A percentile compares a stretch with the other conserved stretches of the same genome.
phyloP scores from a whole-genome alignment of 1,140 invertebrate genomes.

The Zaprionus tsacasi region DNA sequence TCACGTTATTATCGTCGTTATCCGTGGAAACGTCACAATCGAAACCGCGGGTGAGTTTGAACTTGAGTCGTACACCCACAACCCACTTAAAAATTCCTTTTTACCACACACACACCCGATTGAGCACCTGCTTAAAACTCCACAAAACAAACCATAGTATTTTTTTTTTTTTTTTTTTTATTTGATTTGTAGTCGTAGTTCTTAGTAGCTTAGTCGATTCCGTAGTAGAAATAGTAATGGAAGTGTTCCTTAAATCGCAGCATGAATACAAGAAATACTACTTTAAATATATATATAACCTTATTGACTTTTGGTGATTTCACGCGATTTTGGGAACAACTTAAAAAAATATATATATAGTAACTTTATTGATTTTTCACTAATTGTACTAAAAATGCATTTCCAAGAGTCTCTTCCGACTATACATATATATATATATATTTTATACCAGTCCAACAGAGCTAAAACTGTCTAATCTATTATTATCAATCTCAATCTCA shows the following conservation, averaged over 20 bases:
- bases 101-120: neutral
- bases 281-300: neutral
- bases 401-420: slow-evolving; percentile 65
- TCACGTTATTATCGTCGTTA: slow-evolving; percentile 87
- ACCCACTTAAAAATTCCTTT: neutral
- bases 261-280: too few species aligned
- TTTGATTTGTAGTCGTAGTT: slow-evolving; percentile 56
- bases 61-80: neutral
- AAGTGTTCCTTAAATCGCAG: slow-evolving; percentile 23
- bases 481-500: slow-evolving; percentile 27
- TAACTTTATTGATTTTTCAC: slow-evolving; percentile 20
- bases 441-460: slow-evolving; percentile 12
- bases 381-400: slow-evolving; percentile 58
- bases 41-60: slow-evolving; percentile 74
- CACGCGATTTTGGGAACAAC: slow-evolving; percentile 21
- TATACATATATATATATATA: neutral
- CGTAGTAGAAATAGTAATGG: slow-evolving; percentile 19
- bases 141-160: slow-evolving; percentile 6
- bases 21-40: slow-evolving; percentile 86
- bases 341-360: neutral
- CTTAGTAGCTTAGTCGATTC: slow-evolving; percentile 1
- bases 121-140: neutral
- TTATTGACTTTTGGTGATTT: neutral
- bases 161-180: neutral
- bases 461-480: slow-evolving; percentile 14